A percentile compares a stretch with the other conserved stretches of the same genome.
Conservation (phyloP, 2,113 vertebrate genomes). For the Nymphicus hollandicus region DNA sequence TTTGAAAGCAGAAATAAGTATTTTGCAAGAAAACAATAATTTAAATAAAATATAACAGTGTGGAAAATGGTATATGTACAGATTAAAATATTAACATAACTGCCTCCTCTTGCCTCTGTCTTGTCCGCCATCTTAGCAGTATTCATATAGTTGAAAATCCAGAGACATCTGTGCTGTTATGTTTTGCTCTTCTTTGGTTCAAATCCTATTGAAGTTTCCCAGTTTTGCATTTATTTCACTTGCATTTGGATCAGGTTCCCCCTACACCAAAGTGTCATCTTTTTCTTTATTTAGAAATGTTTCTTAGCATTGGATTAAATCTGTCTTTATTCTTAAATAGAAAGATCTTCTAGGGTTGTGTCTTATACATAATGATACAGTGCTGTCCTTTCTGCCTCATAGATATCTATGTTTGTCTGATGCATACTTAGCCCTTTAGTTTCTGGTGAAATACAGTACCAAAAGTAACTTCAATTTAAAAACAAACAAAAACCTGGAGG, state of each 20-base stretch:
- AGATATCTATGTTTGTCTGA: not conserved
- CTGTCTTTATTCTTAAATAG: not conserved
- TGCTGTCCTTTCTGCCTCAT: not conserved
- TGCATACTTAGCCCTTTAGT: not conserved
- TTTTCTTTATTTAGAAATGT: not conserved
- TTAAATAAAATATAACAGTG: constrained; percentile 85
- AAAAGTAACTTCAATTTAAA: not conserved
- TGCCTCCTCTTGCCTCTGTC: constrained; percentile 20
- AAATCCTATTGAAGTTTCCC: not conserved
- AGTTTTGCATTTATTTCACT: not conserved
- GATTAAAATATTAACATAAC: constrained; percentile 88
- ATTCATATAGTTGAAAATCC: not conserved
- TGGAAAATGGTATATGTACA: constrained; percentile 75
- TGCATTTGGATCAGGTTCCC: not conserved
- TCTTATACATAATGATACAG: not conserved
- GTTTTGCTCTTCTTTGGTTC: not conserved
- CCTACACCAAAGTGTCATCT: not conserved
- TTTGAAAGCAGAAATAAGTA: constrained; percentile 79
- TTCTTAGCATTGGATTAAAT: not conserved
- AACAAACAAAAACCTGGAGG: not conserved
- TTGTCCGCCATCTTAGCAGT: not conserved
- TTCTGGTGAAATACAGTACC: not conserved
- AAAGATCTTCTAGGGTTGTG: not conserved
- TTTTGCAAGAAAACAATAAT: constrained; percentile 81
- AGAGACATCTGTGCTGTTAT: not conserved